Evolutionary conservation across 2,113 vertebrate genomes (phyloP).

Genomic region (Ctenodactylus gundi): DNA sequence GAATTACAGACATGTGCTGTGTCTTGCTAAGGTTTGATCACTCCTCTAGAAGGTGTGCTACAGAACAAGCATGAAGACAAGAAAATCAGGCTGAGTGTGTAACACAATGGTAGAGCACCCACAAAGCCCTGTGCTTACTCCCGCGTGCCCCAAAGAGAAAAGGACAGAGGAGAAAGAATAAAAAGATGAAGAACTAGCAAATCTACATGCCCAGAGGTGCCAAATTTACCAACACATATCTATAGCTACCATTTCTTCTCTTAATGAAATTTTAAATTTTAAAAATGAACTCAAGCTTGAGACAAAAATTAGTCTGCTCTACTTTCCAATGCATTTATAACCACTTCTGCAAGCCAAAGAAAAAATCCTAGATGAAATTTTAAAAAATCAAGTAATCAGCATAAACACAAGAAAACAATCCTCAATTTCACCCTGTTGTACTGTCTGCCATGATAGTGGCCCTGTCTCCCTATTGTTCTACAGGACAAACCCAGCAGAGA

Average conservation of each 20-base stretch:
- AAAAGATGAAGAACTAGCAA: background rate
- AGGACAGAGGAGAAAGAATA: background rate
- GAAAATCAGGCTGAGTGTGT: background rate
- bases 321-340: slow-evolving; percentile 27
- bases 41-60: background rate
- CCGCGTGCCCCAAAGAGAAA: background rate
- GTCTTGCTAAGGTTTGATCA: background rate
- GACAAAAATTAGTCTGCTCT: background rate
- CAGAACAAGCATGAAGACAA: background rate
- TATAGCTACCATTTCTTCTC: background rate
- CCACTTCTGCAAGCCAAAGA: background rate
- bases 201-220: background rate
- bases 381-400: background rate
- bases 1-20: background rate
- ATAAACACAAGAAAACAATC: slow-evolving; percentile 31
- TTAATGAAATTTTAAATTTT: background rate
- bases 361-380: slow-evolving; percentile 9
- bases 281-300: slow-evolving; percentile 18
- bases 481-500: background rate
- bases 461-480: background rate
- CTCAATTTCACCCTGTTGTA: background rate
- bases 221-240: background rate
- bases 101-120: background rate
- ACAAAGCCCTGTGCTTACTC: background rate
- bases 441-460: background rate